Evolutionary conservation across 2,797 vertebrate species (phyloP).

Genomic region (Hemitrygon akajei): DNA sequence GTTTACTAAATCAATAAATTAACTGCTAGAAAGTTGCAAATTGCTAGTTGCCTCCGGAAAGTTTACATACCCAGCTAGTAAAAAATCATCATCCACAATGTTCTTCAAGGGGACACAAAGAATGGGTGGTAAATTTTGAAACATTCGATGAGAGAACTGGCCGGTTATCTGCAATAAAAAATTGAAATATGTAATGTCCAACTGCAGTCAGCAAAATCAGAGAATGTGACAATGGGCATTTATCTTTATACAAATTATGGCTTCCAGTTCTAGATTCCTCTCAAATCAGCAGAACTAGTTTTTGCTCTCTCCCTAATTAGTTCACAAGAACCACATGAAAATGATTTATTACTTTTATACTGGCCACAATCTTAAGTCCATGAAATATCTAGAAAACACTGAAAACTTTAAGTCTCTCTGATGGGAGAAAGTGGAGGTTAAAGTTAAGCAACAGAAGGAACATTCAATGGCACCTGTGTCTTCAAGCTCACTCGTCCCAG

Average conservation of each 20-base stretch:
- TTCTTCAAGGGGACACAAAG: conserved; percentile 83
- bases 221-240: background rate
- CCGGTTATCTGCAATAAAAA: conserved; percentile 67
- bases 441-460: no score
- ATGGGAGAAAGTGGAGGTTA: no score
- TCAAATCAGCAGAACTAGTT: no score
- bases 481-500: no score
- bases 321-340: background rate
- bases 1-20: background rate
- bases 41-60: background rate
- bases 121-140: conserved; percentile 82
- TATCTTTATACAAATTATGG: no score
- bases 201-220: background rate
- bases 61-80: conserved; percentile 71
- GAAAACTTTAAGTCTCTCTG: no score
- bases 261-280: no score
- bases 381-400: no score
- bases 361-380: background rate
- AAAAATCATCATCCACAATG: conserved; percentile 86
- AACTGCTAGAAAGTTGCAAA: background rate
- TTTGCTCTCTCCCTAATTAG: no score
- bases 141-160: conserved; percentile 79
- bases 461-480: no score
- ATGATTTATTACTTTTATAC: background rate
- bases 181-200: background rate